A percentile compares a stretch with the other conserved stretches of the same genome.
Evolutionary conservation across 2,113 vertebrate species (phyloP).

Genomic region (Terrapene triunguis): DNA sequence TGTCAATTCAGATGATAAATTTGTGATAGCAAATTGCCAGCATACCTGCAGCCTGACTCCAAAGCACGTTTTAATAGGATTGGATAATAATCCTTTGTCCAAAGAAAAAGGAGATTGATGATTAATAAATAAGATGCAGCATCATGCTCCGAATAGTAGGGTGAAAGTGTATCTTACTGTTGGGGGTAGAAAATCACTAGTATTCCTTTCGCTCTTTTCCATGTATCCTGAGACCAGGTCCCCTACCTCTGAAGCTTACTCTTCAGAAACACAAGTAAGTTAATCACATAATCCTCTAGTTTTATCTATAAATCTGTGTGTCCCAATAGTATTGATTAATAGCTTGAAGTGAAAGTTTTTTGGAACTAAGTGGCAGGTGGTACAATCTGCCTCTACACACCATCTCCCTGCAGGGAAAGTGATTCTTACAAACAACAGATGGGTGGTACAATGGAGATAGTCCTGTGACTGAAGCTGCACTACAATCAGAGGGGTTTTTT

Average conservation of each 20-base stretch:
- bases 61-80: background rate
- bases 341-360: slow-evolving; percentile 53
- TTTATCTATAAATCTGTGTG: slow-evolving; percentile 58
- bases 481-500: background rate
- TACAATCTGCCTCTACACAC: slow-evolving; percentile 45
- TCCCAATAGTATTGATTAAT: slow-evolving; percentile 49
- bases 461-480: background rate
- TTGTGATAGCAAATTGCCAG: background rate
- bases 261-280: slow-evolving; percentile 41
- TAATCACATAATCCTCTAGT: slow-evolving; percentile 41
- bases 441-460: slow-evolving; percentile 49
- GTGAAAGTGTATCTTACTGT: rapidly evolving
- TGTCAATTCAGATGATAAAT: background rate
- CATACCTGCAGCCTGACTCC: background rate
- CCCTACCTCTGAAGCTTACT: slow-evolving; percentile 12
- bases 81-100: background rate
- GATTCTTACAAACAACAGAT: slow-evolving; percentile 66
- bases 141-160: background rate
- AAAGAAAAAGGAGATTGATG: background rate
- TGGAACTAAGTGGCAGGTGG: slow-evolving; percentile 67
- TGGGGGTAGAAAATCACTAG: background rate
- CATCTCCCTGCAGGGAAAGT: slow-evolving; percentile 35
- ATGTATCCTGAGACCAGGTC: background rate
- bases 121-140: background rate
- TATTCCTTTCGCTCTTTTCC: background rate